phyloP scores from a whole-genome alignment of 2,113 vertebrate genomes.

The Rhagologus leucostigma region DNA sequence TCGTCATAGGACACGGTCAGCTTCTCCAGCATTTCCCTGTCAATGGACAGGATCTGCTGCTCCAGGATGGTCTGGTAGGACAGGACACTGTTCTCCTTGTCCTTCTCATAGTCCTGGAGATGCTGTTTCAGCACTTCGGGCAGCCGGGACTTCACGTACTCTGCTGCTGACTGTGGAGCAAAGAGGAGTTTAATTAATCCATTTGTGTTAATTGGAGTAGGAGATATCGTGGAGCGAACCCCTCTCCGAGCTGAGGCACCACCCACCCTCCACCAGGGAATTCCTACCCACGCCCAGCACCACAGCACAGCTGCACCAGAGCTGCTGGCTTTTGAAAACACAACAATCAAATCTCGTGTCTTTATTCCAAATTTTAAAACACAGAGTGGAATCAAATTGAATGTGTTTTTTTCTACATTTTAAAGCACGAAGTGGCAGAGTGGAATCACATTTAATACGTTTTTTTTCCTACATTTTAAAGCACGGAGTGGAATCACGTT shows the following conservation, averaged over 20 bases:
- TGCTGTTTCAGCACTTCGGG: conserved; percentile 89
- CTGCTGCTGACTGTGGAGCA: conserved; percentile 85
- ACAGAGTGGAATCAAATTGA: not conserved
- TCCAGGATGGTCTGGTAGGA: conserved; percentile 91
- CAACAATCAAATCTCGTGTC: no score
- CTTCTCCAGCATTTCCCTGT: conserved; percentile 92
- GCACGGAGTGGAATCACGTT: not conserved
- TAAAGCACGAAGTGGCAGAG: not conserved
- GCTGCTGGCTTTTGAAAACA: not conserved
- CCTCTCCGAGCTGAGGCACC: not conserved
- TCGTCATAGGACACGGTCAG: conserved; percentile 90
- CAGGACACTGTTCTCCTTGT: conserved; percentile 87
- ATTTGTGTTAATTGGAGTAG: not conserved
- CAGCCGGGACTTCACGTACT: conserved; percentile 90
- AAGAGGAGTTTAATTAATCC: not conserved
- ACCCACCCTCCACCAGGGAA: not conserved
- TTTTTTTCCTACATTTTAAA: not conserved
- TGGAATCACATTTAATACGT: no score
- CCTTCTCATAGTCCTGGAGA: conserved; percentile 89
- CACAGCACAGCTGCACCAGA: not conserved
- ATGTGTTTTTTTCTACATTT: not conserved
- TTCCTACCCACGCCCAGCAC: not conserved
- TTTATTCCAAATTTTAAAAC: no score
- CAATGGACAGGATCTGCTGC: conserved; percentile 90
- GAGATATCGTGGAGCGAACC: rapidly evolving